These are phyloP conservation scores for Gastracanthus pulcherrimus DNA, from an alignment of 2,888 invertebrate genomes.

Conservation along the genomic window DNA sequence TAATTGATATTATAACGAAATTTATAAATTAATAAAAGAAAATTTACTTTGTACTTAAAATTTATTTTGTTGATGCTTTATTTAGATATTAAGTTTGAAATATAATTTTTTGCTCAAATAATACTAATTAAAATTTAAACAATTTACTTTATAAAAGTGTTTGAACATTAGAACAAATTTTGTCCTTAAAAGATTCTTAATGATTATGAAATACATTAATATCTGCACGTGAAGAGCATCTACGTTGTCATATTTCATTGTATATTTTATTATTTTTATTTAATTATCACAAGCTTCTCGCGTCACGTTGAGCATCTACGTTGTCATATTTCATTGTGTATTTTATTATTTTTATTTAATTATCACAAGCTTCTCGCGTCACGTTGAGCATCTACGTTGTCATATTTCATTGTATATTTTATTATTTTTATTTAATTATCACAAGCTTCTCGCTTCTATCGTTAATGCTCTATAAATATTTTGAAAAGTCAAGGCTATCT, in stretches of 20 bases:
- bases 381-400: too few species aligned
- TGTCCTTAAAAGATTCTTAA: background rate
- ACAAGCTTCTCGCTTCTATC: slow-evolving; percentile 43
- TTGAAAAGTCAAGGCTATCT: slow-evolving; percentile 43
- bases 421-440: slow-evolving; percentile 26
- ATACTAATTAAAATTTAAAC: background rate
- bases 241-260: background rate
- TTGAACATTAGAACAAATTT: background rate
- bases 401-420: background rate
- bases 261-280: slow-evolving; percentile 19
- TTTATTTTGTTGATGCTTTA: background rate
- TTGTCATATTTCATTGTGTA: background rate
- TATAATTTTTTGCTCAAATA: background rate
- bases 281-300: slow-evolving; percentile 51
- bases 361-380: slow-evolving; percentile 51
- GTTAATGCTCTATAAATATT: slow-evolving; percentile 46
- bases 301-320: too few species aligned
- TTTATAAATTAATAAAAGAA: background rate
- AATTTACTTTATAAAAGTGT: background rate
- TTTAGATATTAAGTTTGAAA: background rate
- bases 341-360: slow-evolving; percentile 9
- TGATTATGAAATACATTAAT: slow-evolving; percentile 16
- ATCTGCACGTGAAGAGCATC: slow-evolving; percentile 18
- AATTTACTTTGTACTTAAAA: slow-evolving; percentile 6
- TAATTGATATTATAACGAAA: background rate